Base-by-base conservation (phyloP, 2,113 vertebrate genomes). In the Triplophysa dalaica region DNA sequence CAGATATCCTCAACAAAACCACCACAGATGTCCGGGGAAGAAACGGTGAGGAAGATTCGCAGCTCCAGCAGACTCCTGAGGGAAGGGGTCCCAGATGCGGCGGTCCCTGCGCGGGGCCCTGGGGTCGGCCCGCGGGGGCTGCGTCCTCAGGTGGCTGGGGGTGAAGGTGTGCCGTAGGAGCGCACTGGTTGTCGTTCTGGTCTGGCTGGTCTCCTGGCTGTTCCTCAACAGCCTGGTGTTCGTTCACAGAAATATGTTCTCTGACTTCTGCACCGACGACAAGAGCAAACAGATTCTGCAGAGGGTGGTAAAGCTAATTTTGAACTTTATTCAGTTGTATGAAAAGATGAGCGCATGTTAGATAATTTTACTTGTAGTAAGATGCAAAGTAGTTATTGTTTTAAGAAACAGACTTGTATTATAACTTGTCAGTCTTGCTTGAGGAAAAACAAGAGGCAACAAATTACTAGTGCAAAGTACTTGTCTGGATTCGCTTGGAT, bases 191-290 rank as follows among this genome's bases (percentile, higher is more conserved):
- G 91, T 94, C 58, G 87, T 92, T 41, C 88, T 95, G 73, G 90
- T 94, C 75, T 95, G 95, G 94, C 90, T 94, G 5, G 94, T 87
- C 60, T 92, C 94, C 88, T 96, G 95, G 94, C 70, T 93, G 81
- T 85, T 95, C 85, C 88, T 92, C 81, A 94, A 94, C 67, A 90
- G 92, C 29, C 85, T 96, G 90, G 90, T 97, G 38, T 92, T 95
- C 80, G 92, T 94, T 62, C 95, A 93, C 90, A 88, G 93, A 79
- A 92, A 87, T 84, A 93, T 93, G 87, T 91, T 95, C 85, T 94
- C 96, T 0, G 95, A 96, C 89, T 94, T 91, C 91, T 98, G 96
- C 94, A 96, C 94, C 0, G 95, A 96, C n/a, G 92, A 95, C 90
- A 92, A 91, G 84, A 96, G 96, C 90, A 93, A 85, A 74, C 89